Percentiles rank a stretch among this genome's conserved stretches.
These are phyloP conservation scores for Brenthis daphne DNA, from an alignment of 2,888 invertebrate genomes.

Conservation along the genomic window DNA sequence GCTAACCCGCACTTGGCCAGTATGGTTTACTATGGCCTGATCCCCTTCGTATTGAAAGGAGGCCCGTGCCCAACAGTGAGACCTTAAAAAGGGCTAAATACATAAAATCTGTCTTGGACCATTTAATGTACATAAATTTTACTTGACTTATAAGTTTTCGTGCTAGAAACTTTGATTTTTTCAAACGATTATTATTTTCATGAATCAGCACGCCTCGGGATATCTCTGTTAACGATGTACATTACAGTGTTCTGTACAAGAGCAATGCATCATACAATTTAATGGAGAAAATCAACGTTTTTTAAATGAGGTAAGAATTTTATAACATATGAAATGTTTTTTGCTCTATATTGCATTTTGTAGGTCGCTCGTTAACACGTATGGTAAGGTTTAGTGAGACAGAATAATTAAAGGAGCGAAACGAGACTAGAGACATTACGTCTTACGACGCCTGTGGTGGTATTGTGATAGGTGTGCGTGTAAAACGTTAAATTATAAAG, in stretches of 20 bases:
- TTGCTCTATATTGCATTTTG: not conserved
- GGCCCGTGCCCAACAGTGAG: no score
- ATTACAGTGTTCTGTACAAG: conserved; percentile 8
- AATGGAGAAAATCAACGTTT: not conserved
- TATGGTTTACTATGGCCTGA: no score
- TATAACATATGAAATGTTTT: not conserved
- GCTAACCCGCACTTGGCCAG: no score
- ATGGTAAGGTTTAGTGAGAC: not conserved
- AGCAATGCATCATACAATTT: conserved; percentile 3
- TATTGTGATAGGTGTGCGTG: no score
- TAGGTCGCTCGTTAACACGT: not conserved
- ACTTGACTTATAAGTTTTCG: no score
- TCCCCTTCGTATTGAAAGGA: no score
- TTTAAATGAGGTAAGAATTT: not conserved
- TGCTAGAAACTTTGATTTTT: no score
- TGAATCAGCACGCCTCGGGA: conserved; percentile 30
- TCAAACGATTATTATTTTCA: conserved; percentile 38
- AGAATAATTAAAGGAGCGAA: not conserved
- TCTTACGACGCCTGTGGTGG: not conserved
- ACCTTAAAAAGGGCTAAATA: no score
- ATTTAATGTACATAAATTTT: no score
- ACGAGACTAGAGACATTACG: not conserved
- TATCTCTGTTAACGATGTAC: conserved; percentile 30
- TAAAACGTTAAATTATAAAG: no score
- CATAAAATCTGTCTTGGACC: no score